These are phyloP conservation scores for Temnothorax ravouxi DNA, from an alignment of 2,888 invertebrate genomes.

Conservation along the genomic window DNA sequence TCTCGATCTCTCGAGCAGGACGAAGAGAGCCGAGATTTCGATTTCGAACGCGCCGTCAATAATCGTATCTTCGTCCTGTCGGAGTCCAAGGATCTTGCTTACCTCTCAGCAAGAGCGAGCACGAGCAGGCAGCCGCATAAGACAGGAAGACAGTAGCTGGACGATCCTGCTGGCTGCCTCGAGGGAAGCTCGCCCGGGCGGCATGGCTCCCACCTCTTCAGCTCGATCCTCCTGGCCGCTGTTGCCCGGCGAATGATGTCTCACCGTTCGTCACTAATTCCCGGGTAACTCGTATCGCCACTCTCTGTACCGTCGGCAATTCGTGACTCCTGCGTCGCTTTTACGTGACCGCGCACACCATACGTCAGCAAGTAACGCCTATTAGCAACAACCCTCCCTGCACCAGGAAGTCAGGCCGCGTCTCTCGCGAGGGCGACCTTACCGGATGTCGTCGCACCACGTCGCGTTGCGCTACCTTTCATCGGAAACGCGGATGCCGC, in stretches of 20 bases:
- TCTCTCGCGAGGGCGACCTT: slow-evolving; percentile 44
- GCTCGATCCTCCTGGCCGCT: slow-evolving; percentile 74
- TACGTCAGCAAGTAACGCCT: slow-evolving; percentile 34
- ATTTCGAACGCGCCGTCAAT: background rate
- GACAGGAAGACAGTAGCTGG: slow-evolving; percentile 72
- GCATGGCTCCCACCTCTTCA: slow-evolving; percentile 84
- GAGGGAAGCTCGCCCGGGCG: slow-evolving; percentile 85
- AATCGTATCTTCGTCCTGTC: slow-evolving; percentile 8
- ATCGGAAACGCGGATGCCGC: slow-evolving; percentile 49
- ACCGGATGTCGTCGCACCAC: slow-evolving; percentile 59
- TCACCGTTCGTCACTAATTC: slow-evolving; percentile 57
- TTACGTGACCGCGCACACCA: slow-evolving; percentile 24
- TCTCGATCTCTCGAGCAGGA: slow-evolving; percentile 8
- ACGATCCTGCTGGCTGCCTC: slow-evolving; percentile 76
- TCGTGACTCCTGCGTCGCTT: slow-evolving; percentile 1
- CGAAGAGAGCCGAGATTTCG: slow-evolving; percentile 1
- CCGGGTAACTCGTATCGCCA: slow-evolving; percentile 22
- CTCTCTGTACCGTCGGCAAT: slow-evolving; percentile 16
- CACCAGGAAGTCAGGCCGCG: slow-evolving; percentile 50
- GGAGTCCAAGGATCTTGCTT: slow-evolving; percentile 38
- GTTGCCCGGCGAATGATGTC: slow-evolving; percentile 72
- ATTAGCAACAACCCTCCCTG: slow-evolving; percentile 19
- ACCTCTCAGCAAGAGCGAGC: slow-evolving; percentile 72
- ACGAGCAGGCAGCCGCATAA: slow-evolving; percentile 63
- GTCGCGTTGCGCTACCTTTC: slow-evolving; percentile 62